phyloP scores from a whole-genome alignment of 2,113 vertebrate genomes.

The Ondatra zibethicus region DNA sequence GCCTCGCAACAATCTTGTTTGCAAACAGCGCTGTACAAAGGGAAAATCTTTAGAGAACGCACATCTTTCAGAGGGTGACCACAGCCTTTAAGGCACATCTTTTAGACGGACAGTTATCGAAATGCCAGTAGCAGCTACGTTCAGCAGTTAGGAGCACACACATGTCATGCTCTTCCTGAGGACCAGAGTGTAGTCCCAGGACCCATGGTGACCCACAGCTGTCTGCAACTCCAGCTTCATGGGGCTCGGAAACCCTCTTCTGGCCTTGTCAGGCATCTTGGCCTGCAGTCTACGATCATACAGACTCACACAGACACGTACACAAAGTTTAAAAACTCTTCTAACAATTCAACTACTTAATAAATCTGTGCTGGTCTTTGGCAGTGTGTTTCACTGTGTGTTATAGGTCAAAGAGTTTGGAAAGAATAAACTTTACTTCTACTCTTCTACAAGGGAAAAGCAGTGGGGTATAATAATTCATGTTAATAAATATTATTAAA shows the following conservation, averaged over 20 bases:
- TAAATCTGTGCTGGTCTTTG: not conserved
- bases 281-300: not conserved
- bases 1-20: not conserved
- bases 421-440: slow-evolving; percentile 24
- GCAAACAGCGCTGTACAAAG: not conserved
- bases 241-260: not conserved
- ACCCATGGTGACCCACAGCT: not conserved
- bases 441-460: rapidly evolving
- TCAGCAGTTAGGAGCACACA: not conserved
- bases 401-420: slow-evolving; percentile 7
- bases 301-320: not conserved
- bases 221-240: not conserved
- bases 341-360: not conserved
- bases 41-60: not conserved
- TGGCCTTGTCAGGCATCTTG: not conserved
- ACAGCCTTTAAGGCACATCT: not conserved
- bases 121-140: not conserved
- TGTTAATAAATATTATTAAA: slow-evolving; percentile 81
- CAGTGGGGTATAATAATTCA: slow-evolving; percentile 63
- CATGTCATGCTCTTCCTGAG: not conserved
- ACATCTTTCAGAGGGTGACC: not conserved
- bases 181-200: not conserved
- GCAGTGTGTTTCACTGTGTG: not conserved
- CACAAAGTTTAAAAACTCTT: not conserved
- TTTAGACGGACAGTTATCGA: not conserved